Evolutionary conservation across 2,113 vertebrate genomes (phyloP).

Genomic region (Pluvialis apricaria): DNA sequence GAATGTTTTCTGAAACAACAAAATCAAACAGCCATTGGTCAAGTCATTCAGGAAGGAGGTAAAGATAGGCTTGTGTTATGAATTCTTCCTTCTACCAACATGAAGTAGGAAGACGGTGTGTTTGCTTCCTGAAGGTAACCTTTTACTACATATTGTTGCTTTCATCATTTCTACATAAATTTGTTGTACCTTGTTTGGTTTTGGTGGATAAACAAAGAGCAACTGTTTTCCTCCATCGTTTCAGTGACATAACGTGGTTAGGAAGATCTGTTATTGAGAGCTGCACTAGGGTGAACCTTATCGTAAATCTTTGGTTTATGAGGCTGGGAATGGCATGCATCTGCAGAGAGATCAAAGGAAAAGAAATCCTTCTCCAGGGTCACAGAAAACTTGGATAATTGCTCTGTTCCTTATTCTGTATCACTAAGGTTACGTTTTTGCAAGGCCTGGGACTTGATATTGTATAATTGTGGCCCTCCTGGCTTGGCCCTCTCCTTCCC

Average conservation of each 20-base stretch:
- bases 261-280: not conserved
- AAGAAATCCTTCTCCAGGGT: constrained; percentile 7
- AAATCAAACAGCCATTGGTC: constrained; percentile 82
- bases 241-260: not conserved
- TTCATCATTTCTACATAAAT: not conserved
- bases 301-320: not conserved
- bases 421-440: constrained; percentile 16
- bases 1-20: constrained; percentile 89
- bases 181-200: not conserved
- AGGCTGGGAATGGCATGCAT: not conserved
- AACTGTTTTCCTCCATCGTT: not conserved
- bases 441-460: not conserved
- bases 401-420: not conserved
- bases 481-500: not conserved
- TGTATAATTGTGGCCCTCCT: constrained; percentile 16
- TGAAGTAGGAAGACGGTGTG: not conserved
- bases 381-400: constrained; percentile 7
- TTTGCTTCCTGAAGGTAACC: not conserved
- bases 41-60: constrained; percentile 92
- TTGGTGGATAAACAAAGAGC: not conserved
- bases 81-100: not conserved
- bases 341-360: constrained; percentile 33
- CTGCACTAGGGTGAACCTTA: not conserved
- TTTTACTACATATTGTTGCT: not conserved
- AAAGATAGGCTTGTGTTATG: constrained; percentile 90